Evolutionary conservation across 2,888 invertebrate genomes (phyloP).

Genomic region (Chalcis sispes): DNA sequence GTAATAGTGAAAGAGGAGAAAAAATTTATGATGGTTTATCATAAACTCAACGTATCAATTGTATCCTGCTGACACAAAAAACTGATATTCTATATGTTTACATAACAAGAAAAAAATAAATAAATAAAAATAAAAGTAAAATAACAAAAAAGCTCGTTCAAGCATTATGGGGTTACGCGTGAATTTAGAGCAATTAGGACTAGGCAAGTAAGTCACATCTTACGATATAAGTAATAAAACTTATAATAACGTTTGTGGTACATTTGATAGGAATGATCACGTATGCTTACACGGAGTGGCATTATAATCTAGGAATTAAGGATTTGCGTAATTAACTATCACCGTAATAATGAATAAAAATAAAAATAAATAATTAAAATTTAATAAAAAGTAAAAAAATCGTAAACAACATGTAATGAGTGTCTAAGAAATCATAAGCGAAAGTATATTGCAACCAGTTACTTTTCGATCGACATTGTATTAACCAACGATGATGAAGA

Average conservation of each 20-base stretch:
- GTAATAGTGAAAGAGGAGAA: not conserved
- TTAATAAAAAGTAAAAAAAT: constrained; percentile 25
- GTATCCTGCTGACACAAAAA: constrained; percentile 22
- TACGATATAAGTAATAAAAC: constrained; percentile 34
- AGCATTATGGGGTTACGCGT: constrained; percentile 44
- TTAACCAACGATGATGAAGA: constrained; percentile 21
- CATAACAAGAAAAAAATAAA: too few relatives aligned
- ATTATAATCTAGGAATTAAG: constrained; percentile 48
- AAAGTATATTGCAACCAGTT: constrained; percentile 30
- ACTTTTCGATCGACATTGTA: constrained; percentile 45
- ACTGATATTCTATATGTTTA: constrained; percentile 39
- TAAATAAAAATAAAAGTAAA: too few relatives aligned
- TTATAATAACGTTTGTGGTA: constrained; percentile 47
- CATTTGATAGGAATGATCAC: constrained; percentile 56
- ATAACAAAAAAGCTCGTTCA: too few relatives aligned
- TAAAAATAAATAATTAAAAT: not conserved
- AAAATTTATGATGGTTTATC: constrained; percentile 17
- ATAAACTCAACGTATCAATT: constrained; percentile 39
- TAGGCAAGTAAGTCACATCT: constrained; percentile 45
- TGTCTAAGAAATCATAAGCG: constrained; percentile 37
- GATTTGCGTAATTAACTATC: constrained; percentile 55
- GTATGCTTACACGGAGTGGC: constrained; percentile 50
- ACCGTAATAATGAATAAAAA: constrained; percentile 45
- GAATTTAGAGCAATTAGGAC: constrained; percentile 37
- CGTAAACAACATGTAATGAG: constrained; percentile 48